A percentile compares a stretch with the other conserved stretches of the same genome.
Conservation (phyloP, 2,888 invertebrate genomes). For the Julus scanicus region DNA sequence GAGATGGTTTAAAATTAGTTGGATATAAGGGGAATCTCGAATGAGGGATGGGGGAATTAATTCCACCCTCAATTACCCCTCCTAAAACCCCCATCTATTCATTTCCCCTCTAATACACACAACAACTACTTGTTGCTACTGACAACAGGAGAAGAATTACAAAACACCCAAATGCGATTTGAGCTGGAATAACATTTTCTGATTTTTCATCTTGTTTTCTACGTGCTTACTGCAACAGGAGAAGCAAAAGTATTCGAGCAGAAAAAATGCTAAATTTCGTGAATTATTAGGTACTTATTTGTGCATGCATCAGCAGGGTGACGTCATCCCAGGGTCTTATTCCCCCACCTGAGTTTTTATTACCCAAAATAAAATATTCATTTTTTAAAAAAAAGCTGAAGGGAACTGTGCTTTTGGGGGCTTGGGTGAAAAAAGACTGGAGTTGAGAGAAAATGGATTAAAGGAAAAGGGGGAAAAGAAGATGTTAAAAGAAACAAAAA, state of each 20-base stretch:
- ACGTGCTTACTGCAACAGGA: not conserved
- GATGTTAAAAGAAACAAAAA: too few relatives aligned
- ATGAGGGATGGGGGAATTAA: not conserved
- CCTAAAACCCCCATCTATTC: not conserved
- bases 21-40: not conserved
- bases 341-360: not conserved
- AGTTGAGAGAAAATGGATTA: too few relatives aligned
- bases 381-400: not conserved
- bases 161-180: constrained; percentile 26
- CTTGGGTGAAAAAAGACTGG: not conserved
- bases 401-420: not conserved
- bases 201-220: not conserved
- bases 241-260: not conserved
- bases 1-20: constrained; percentile 19
- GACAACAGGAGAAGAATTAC: constrained; percentile 25
- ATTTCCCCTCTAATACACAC: not conserved
- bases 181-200: not conserved
- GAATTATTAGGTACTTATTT: constrained; percentile 7
- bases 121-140: constrained; percentile 18
- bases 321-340: not conserved
- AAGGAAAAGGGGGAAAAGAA: too few relatives aligned
- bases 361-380: constrained; percentile 25
- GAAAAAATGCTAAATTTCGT: not conserved
- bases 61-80: not conserved
- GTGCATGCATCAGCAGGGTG: constrained; percentile 12